A percentile compares a stretch with the other conserved stretches of the same genome.
These are phyloP conservation scores for Pantherophis vulpinus DNA, from an alignment of 2,797 vertebrate genomes.

Conservation along the genomic window DNA sequence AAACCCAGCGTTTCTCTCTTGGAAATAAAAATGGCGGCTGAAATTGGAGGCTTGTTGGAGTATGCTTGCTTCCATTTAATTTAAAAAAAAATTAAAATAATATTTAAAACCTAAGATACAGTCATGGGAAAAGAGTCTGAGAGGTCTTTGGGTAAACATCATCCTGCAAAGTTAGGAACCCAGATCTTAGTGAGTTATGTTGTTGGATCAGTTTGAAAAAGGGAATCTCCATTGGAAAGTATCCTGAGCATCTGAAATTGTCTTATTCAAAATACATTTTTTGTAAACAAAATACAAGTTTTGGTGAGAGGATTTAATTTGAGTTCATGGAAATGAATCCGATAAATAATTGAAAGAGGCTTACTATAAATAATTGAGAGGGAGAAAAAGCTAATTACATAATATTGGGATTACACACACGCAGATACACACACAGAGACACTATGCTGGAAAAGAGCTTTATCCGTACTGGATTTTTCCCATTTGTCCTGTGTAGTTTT, in stretches of 20 bases:
- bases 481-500: conserved; percentile 16
- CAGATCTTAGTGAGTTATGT: neutral
- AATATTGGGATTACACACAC: neutral
- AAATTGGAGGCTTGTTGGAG: neutral
- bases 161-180: neutral
- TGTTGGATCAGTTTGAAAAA: neutral
- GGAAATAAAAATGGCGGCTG: neutral
- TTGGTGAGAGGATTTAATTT: neutral
- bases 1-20: neutral
- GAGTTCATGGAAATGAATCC: neutral
- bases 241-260: neutral
- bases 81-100: neutral
- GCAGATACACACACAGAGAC: neutral
- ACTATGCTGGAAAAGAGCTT: neutral
- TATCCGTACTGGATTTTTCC: neutral
- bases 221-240: neutral
- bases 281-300: neutral
- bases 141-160: neutral
- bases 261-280: conserved; percentile 22
- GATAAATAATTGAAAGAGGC: neutral
- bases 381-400: neutral
- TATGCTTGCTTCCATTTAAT: neutral
- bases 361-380: neutral
- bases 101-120: neutral
- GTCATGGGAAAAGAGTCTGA: neutral